Conservation (phyloP, 2,888 invertebrate genomes). For the Ophraella communa region DNA sequence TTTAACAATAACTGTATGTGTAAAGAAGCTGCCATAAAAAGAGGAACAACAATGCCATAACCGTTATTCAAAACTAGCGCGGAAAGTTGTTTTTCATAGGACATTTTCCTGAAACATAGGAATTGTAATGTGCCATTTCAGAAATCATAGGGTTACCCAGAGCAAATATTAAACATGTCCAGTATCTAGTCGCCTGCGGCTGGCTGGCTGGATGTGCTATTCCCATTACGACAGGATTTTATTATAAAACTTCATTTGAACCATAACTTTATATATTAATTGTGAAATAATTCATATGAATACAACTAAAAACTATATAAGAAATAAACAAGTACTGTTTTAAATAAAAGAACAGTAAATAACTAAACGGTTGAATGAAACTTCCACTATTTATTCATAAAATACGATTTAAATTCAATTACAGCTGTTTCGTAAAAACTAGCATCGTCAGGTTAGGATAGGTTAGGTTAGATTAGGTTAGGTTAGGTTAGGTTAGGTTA, state of each 20-base stretch:
- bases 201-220: slow-evolving; percentile 25
- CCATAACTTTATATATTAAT: neutral
- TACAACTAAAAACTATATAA: no score
- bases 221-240: slow-evolving; percentile 15
- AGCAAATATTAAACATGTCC: slow-evolving; percentile 41
- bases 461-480: no score
- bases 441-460: no score
- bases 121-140: slow-evolving; percentile 33
- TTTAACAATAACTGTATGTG: neutral
- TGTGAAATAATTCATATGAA: no score
- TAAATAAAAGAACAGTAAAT: no score
- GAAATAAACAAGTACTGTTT: no score
- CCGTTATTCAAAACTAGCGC: slow-evolving; percentile 14
- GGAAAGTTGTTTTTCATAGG: slow-evolving; percentile 5
- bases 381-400: no score
- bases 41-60: slow-evolving; percentile 3
- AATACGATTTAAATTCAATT: no score
- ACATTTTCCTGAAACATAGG: slow-evolving; percentile 23
- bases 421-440: no score
- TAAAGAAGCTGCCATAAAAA: neutral
- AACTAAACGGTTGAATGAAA: no score
- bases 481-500: no score
- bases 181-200: slow-evolving; percentile 41
- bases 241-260: slow-evolving; percentile 15
- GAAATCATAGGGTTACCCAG: slow-evolving; percentile 30